These are phyloP conservation scores for Zygothrica quintamaculata DNA, from an alignment of 2,888 invertebrate genomes.

Conservation along the genomic window DNA sequence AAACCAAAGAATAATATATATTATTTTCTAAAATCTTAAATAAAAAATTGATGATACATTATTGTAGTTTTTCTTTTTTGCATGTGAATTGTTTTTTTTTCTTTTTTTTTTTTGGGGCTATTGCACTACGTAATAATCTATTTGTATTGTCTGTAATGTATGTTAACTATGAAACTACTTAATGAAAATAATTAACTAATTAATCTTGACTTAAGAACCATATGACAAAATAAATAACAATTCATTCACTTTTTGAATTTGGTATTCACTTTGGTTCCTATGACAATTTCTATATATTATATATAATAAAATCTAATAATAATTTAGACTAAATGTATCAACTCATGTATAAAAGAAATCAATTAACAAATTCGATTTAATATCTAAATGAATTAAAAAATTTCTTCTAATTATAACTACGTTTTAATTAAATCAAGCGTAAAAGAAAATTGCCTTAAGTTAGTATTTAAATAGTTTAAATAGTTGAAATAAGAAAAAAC, in stretches of 20 bases:
- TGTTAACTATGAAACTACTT: conserved; percentile 64
- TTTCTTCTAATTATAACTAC: conserved; percentile 50
- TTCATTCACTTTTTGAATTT: conserved; percentile 9
- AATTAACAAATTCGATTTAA: conserved; percentile 9
- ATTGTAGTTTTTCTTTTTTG: conserved; percentile 32
- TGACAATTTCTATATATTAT: conserved; percentile 30
- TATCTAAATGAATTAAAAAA: conserved; percentile 14
- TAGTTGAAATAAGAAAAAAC: conserved; percentile 39
- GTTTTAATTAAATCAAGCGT: conserved; percentile 44
- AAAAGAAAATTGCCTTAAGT: too few species aligned
- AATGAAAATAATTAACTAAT: conserved; percentile 68
- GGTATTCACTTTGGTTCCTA: conserved; percentile 19
- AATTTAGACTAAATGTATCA: background rate
- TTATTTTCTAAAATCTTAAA: too few species aligned
- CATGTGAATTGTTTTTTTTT: conserved; percentile 19
- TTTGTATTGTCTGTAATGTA: conserved; percentile 68
- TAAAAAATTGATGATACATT: too few species aligned
- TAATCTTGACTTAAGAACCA: conserved; percentile 13
- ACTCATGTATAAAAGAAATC: background rate
- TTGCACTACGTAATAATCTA: conserved; percentile 59
- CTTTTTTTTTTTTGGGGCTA: conserved; percentile 18
- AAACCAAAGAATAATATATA: conserved; percentile 23
- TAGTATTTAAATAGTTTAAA: conserved; percentile 7
- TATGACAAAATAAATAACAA: conserved; percentile 6
- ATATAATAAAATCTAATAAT: conserved; percentile 33